Base-by-base conservation (phyloP, 2,113 vertebrate species). In the Amphiprion percula region DNA sequence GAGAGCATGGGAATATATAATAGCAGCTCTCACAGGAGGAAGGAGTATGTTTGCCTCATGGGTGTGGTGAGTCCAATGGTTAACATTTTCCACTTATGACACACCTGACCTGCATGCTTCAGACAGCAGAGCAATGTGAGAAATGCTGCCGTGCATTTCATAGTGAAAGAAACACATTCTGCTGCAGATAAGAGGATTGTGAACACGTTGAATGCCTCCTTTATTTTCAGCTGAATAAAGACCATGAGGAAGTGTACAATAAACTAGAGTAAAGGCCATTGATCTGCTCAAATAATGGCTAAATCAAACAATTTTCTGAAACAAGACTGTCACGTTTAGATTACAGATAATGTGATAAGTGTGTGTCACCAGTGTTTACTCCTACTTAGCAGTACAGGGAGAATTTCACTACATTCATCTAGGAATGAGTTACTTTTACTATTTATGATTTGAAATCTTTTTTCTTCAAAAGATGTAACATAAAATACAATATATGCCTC, bases 41-140 rank as follows among this genome's bases (percentile, higher is more conserved):
- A 69, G 7, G 55, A 61, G 61, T 64, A 66, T 71, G 66, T 86
- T 77, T 85, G 37, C 26, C 24, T 85, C 52, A 15, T 52, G 74
- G 83, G 87, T 46, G 85, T 84, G 86, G 71, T 24, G 12, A 82
- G 87, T 77, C 59, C 68, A 84, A 63, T 55, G 75, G 64, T 72
- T 68, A 74, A 82, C 9, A 52, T 88, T 83, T 78, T 85, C 74
- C 63, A 60, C 2, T 58, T 33, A 12, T n/a, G 66, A 62, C 63
- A 73, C 78, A 79, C 80, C 67, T 84, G 39, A 58, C 59, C 24
- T 16, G 17, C 8, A 61, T 8, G 49, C 3, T 30, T 21, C 1
- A 5, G 6, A 46, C 65, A 44, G 5, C 11, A 21, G 49, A 53
- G 12, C 4, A 58, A 4, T 21, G 3, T 2, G 19, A 77, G 28